Base-by-base conservation (phyloP, 1,140 invertebrate genomes). In the Procambarus clarkii region DNA sequence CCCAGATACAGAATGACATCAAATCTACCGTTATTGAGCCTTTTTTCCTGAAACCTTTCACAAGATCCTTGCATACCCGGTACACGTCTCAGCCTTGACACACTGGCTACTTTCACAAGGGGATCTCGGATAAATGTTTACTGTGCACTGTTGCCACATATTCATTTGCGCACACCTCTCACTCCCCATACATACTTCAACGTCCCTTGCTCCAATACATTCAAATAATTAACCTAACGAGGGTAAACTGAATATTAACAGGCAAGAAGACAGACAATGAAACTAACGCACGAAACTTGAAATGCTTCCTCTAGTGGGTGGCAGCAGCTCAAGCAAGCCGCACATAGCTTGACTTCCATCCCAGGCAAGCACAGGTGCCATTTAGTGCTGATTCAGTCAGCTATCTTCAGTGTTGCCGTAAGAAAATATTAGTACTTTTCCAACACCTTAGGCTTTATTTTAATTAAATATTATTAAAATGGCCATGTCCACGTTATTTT, bases 31-130 rank as follows among this genome's bases (percentile, higher is more conserved):
- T 45, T 69, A 69, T 69, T 60, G 69, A 69, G 81, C 58, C 69
- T 46, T 69, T 18, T 69, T 18, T 60, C 11, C 54, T 18, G 18
- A 44, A 15, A 58, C 85, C 74, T 78, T 78, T 77, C 84, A 58
- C 84, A n/a, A 24, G n/a, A 9, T 50, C 84, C 48, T 44, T 78
- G 54, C 85, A 83, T 69, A 83, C 74, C 85, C 71, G n/a, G 45
- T 18, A 24, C 74, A 78, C 85, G 74, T 78, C 48, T 13, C 85
- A 86, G 78, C 85, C 85, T 86, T 86, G 85, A 86, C 85, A 86
- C 76, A 86, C 85, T 86, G 80, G 71, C 74, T 86, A 86, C 85
- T 86, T 86, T 86, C 85, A 86, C 85, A 77, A 46, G 24, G 15
- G 74, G 69, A 18, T 64, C 69, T 44, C 69, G 0, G 69, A 2